Conservation (phyloP, 2,888 invertebrate genomes). For the Aspidiotus destructor region DNA sequence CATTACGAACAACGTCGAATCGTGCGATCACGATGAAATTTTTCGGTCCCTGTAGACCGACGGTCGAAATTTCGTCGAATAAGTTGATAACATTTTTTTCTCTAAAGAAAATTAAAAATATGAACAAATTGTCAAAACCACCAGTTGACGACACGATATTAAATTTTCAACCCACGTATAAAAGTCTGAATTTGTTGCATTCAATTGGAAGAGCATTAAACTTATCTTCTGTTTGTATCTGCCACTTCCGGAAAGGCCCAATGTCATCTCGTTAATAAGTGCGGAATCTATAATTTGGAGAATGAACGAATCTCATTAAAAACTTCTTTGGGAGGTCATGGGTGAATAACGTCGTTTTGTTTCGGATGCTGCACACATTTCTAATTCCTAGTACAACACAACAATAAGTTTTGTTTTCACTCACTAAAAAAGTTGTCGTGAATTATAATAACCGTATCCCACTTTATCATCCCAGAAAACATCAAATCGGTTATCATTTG, state of each 20-base stretch:
- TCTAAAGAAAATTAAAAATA: too few species aligned
- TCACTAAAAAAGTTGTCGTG: constrained; percentile 65
- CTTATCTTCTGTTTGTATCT: constrained; percentile 6
- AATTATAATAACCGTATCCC: constrained; percentile 62
- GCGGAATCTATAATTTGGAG: constrained; percentile 15
- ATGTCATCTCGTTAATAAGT: constrained; percentile 10
- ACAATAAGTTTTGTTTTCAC: not conserved
- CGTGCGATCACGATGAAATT: too few species aligned
- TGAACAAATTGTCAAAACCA: too few species aligned
- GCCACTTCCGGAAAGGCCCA: constrained; percentile 19
- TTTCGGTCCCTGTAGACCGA: too few species aligned
- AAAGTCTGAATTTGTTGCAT: constrained; percentile 34
- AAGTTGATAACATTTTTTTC: too few species aligned
- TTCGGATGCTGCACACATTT: too few species aligned
- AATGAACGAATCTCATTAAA: too few species aligned
- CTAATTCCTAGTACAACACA: not conserved
- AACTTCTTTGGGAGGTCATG: too few species aligned
- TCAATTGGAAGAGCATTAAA: constrained; percentile 37
- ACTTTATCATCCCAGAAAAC: constrained; percentile 53
- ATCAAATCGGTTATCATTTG: constrained; percentile 68
- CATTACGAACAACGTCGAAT: too few species aligned
- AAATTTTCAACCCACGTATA: constrained; percentile 33
- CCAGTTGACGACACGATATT: too few species aligned
- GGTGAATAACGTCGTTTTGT: constrained; percentile 1
- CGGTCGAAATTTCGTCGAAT: too few species aligned